Conservation (phyloP, 2,797 vertebrate species). For the Streptopelia turtur region DNA sequence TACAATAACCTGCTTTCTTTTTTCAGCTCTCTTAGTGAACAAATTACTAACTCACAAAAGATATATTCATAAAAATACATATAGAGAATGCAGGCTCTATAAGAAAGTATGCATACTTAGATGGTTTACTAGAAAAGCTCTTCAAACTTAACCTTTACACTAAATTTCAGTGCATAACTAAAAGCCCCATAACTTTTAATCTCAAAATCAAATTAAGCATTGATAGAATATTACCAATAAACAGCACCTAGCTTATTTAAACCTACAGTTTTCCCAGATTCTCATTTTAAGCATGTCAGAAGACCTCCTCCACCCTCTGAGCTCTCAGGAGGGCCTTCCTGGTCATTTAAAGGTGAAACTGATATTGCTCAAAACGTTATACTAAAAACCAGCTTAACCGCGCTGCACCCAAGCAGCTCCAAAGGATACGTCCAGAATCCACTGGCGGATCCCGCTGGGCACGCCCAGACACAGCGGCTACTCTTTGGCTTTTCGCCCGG, state of each 20-base stretch:
- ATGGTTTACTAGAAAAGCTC: background rate
- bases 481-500: accelerated
- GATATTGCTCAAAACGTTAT: accelerated
- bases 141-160: background rate
- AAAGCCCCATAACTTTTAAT: accelerated
- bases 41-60: background rate
- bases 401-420: accelerated
- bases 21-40: background rate
- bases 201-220: background rate
- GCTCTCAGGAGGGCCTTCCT: too few relatives aligned
- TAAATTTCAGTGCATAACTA: background rate
- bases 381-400: accelerated
- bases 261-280: background rate
- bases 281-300: accelerated
- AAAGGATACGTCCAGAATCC: background rate
- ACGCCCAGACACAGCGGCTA: background rate
- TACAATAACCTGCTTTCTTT: accelerated
- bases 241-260: accelerated
- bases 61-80: accelerated
- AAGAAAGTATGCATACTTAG: accelerated
- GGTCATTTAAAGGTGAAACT: background rate
- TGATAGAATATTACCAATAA: background rate
- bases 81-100: background rate
- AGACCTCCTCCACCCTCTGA: background rate
- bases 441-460: background rate